These are phyloP conservation scores for Formica exsecta DNA, from an alignment of 1,140 invertebrate species.

Conservation along the genomic window DNA sequence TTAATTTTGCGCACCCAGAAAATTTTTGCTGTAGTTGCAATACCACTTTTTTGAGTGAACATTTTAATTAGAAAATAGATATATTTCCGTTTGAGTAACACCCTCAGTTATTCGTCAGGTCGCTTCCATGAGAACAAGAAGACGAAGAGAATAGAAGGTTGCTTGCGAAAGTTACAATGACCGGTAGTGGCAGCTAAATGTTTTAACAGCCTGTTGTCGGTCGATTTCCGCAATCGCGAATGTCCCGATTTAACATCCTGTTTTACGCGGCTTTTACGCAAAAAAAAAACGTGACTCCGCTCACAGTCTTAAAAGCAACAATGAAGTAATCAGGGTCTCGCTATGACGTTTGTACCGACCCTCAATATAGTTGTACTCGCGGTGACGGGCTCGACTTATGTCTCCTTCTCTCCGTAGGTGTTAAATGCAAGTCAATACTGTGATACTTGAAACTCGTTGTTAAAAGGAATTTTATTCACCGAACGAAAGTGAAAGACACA, in stretches of 20 bases:
- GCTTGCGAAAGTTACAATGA: not conserved
- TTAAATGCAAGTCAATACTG: not conserved
- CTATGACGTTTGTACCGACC: conserved; percentile 10
- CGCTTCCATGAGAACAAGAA: not conserved
- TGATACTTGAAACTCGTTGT: conserved; percentile 14
- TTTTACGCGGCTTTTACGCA: conserved; percentile 22
- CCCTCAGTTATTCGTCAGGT: too few relatives aligned
- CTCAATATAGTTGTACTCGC: not conserved
- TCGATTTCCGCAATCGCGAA: conserved; percentile 46
- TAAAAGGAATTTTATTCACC: not conserved
- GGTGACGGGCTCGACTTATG: conserved; percentile 7
- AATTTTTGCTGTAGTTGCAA: too few relatives aligned
- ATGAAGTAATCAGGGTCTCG: conserved; percentile 40
- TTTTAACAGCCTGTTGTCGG: not conserved
- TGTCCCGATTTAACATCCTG: conserved; percentile 44
- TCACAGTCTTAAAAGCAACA: conserved; percentile 23
- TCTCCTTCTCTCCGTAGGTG: not conserved
- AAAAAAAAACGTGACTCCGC: conserved; percentile 39
- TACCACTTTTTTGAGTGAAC: too few relatives aligned
- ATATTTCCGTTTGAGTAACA: not conserved
- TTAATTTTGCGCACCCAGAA: too few relatives aligned
- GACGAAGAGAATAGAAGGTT: not conserved
- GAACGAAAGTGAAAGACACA: conserved; percentile 22
- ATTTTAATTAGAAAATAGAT: not conserved
- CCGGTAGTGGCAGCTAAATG: not conserved